Conservation (phyloP, 2,888 invertebrate genomes). For the Ennomos erosarius region DNA sequence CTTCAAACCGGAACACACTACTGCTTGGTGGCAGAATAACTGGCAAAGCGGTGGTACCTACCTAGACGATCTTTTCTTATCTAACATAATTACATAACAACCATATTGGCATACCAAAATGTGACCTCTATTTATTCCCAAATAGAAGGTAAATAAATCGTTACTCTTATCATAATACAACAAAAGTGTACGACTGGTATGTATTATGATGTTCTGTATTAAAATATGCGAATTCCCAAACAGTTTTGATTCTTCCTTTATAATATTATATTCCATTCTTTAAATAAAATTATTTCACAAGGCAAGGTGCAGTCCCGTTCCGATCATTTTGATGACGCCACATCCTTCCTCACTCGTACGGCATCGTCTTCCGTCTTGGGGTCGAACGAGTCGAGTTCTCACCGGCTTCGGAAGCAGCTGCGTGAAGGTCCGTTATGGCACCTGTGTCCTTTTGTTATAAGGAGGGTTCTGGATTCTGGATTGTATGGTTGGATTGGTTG, state of each 20-base stretch:
- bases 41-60: too few species aligned
- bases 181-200: too few species aligned
- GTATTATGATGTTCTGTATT: too few species aligned
- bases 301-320: conserved; percentile 3
- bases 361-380: conserved; percentile 46
- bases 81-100: background rate
- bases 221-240: too few species aligned
- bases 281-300: conserved; percentile 8
- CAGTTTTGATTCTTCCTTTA: too few species aligned
- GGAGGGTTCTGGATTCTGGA: conserved; percentile 21
- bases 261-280: background rate
- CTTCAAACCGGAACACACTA: too few species aligned
- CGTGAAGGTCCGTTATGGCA: conserved; percentile 45
- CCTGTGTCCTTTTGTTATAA: conserved; percentile 66
- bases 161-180: too few species aligned
- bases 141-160: too few species aligned
- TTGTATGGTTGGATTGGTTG: conserved; percentile 6
- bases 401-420: conserved; percentile 75
- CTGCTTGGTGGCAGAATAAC: too few species aligned
- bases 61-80: too few species aligned
- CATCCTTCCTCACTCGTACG: conserved; percentile 63
- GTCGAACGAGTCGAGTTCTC: conserved; percentile 33
- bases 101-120: conserved; percentile 1
- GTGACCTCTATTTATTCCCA: conserved; percentile 7
- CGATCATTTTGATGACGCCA: conserved; percentile 44